These are phyloP conservation scores for Arnoldichthys spilopterus DNA, from an alignment of 2,797 vertebrate genomes.

Conservation along the genomic window DNA sequence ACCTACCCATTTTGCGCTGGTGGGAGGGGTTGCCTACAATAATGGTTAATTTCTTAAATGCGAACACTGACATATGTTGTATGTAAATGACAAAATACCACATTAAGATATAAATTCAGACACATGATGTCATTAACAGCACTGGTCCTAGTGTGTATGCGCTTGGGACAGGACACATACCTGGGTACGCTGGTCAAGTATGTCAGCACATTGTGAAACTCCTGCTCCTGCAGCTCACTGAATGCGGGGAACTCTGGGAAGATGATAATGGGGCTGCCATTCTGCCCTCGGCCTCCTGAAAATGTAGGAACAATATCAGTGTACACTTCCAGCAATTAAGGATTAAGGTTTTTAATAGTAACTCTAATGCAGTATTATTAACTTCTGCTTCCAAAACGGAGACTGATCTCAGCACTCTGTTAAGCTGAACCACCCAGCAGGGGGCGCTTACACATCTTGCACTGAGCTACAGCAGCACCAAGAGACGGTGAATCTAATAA, in stretches of 20 bases:
- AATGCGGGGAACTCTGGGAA: constrained; percentile 96
- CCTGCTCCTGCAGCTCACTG: constrained; percentile 89
- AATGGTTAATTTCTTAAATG: no score
- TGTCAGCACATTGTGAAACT: constrained; percentile 94
- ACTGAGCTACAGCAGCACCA: not conserved
- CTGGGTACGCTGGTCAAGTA: constrained; percentile 96
- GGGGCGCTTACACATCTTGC: constrained; percentile 31
- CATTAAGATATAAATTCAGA: not conserved
- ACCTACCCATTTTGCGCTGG: no score
- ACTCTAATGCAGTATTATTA: no score
- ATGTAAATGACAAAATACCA: no score
- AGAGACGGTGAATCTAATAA: not conserved
- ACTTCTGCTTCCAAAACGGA: no score
- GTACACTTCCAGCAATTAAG: no score
- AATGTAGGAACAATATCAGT: not conserved
- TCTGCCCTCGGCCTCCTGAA: constrained; percentile 91
- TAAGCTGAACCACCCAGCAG: constrained; percentile 41
- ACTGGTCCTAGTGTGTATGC: not conserved
- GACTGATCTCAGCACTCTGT: not conserved
- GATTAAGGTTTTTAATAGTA: no score
- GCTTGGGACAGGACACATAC: constrained; percentile 68
- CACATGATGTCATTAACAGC: not conserved
- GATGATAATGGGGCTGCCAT: constrained; percentile 93
- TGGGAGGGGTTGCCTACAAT: no score
- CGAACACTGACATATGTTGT: no score